Evolutionary conservation across 2,113 vertebrate genomes (phyloP).

Genomic region (Donacobius atricapilla): DNA sequence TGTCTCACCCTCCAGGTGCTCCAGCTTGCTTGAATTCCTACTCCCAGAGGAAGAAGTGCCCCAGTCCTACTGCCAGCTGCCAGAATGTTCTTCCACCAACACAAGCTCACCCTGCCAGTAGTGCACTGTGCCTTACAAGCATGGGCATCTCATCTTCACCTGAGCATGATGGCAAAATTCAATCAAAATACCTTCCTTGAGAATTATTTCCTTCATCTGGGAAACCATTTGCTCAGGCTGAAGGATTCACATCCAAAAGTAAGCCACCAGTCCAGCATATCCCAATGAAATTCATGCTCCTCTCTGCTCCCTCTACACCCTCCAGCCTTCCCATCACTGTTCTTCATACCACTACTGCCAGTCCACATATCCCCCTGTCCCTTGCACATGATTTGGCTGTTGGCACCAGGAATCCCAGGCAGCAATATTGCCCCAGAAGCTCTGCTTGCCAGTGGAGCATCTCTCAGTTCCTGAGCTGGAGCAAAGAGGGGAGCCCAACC

Average conservation of each 20-base stretch:
- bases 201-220: not conserved
- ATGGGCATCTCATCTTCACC: not conserved
- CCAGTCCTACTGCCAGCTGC: not conserved
- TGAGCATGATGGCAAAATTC: not conserved
- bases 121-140: not conserved
- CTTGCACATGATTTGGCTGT: not conserved
- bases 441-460: rapidly evolving
- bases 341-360: not conserved
- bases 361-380: rapidly evolving
- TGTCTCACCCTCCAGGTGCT: not conserved
- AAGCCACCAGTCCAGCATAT: not conserved
- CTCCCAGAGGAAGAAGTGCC: not conserved
- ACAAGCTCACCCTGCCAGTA: not conserved
- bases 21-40: not conserved
- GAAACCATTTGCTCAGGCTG: not conserved
- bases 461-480: not conserved
- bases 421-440: not conserved
- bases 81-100: not conserved
- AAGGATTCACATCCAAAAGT: rapidly evolving
- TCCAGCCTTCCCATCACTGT: not conserved
- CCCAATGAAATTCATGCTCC: not conserved
- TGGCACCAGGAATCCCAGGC: not conserved
- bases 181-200: not conserved
- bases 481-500: not conserved
- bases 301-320: not conserved